These are phyloP conservation scores for Microhierax caerulescens DNA, from an alignment of 2,797 vertebrate genomes.

Conservation along the genomic window DNA sequence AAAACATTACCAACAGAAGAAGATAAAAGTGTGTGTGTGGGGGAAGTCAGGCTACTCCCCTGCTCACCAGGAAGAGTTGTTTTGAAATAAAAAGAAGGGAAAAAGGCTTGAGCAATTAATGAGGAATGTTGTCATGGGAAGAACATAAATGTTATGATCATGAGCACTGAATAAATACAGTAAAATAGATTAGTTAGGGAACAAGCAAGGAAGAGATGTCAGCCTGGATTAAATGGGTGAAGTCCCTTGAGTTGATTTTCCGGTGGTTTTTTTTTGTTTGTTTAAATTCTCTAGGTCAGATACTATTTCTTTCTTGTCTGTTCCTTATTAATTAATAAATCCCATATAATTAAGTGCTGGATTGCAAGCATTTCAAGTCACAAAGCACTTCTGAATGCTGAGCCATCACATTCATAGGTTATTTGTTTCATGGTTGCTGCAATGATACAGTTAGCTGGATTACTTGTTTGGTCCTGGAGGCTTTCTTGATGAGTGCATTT, in stretches of 20 bases:
- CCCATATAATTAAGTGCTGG: background rate
- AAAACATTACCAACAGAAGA: background rate
- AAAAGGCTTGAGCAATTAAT: background rate
- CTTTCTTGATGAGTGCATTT: background rate
- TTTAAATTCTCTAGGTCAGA: background rate
- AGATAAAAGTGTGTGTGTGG: background rate
- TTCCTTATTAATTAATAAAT: conserved; percentile 5
- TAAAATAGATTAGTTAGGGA: background rate
- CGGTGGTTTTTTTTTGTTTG: background rate
- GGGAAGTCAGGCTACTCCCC: background rate
- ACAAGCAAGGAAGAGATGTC: background rate
- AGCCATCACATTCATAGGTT: background rate
- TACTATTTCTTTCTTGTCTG: background rate
- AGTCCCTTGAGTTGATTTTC: background rate
- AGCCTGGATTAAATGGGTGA: background rate
- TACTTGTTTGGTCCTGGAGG: background rate
- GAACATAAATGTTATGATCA: background rate
- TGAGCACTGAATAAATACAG: background rate
- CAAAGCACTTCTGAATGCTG: background rate
- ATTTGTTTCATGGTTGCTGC: conserved; percentile 24
- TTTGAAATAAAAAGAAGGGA: background rate
- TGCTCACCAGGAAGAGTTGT: background rate
- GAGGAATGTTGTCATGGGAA: background rate
- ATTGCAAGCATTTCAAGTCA: background rate
- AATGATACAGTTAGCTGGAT: background rate